Base-by-base conservation (phyloP, 2,113 vertebrate species). In the Fregata magnificens region DNA sequence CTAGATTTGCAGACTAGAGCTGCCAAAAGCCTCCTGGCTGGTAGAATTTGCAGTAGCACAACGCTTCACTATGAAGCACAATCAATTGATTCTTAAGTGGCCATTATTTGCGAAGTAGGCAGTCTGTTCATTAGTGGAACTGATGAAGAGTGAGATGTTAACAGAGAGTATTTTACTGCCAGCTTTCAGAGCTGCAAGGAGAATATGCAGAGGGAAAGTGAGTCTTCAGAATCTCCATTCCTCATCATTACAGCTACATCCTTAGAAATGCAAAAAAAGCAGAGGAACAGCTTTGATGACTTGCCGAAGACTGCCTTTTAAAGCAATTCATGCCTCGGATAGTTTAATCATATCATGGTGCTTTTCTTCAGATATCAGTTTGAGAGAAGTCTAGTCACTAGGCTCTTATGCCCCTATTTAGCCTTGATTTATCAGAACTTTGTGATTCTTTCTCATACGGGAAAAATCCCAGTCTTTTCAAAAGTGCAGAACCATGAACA, bases 81-180 rank as follows among this genome's bases (percentile, higher is more conserved):
- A 91, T 92, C 82, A 88, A 28, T 32, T 79, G 70, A 76, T 93
- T 79, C 73, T 93, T 91, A 94, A 96, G 81, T 42, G 47, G 81
- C 38, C 49, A 29, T 87, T 91, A 65, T 71, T 88, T 85, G 81
- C 0, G 16, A 79, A 87, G 91, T 36, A 96, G 77, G 36, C 56
- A 76, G 91, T 71, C 72, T 87, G 56, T 49, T 97, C 89, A 85
- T 96, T 96, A 91, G 36, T 45, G 47, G 77, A 79, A 63, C 69
- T 82, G 87, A 81, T 76, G 72, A 92, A 94, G 82, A 96, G 42
- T 50, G 52, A 91, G 73, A 84, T 52, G 52, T 29, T 94, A 96
- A 79, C n/a, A 77, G 34, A 55, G 38, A 86, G 26, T 25, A 69
- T 76, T 94, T 91, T 93, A 87, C 45, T 65, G 70, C 25, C 38